A percentile compares a stretch with the other conserved stretches of the same genome.
These are phyloP conservation scores for Lasioglossum leucozonium DNA, from an alignment of 2,888 invertebrate genomes.

Conservation along the genomic window DNA sequence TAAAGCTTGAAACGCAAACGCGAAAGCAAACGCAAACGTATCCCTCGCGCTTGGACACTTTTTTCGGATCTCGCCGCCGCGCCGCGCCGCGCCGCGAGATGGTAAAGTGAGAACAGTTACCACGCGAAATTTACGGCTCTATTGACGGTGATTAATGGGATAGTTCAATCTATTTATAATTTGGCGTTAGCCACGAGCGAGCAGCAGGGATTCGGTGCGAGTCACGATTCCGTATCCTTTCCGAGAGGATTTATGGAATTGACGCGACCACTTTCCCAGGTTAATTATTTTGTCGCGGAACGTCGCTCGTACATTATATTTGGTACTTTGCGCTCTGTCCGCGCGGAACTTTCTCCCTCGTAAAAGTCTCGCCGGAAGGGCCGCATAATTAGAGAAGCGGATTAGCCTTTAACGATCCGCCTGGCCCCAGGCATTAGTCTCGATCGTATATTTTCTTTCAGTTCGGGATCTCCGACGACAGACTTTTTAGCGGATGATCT, in stretches of 20 bases:
- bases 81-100: conserved; percentile 29
- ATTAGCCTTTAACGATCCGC: conserved; percentile 35
- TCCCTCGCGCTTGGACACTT: conserved; percentile 30
- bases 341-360: conserved; percentile 20
- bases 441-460: conserved; percentile 21
- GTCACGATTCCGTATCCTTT: conserved; percentile 35
- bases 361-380: conserved; percentile 38
- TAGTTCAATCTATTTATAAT: conserved; percentile 70
- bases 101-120: conserved; percentile 68
- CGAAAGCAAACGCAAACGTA: conserved; percentile 18
- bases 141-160: conserved; percentile 69
- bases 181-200: conserved; percentile 49
- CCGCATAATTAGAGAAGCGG: conserved; percentile 40
- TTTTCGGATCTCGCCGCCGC: background rate
- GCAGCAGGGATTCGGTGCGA: conserved; percentile 12
- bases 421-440: background rate
- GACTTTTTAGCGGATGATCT: background rate
- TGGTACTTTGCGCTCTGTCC: conserved; percentile 4
- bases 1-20: background rate
- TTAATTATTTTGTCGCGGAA: conserved; percentile 56
- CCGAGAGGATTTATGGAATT: conserved; percentile 51
- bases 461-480: background rate
- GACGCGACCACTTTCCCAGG: conserved; percentile 33
- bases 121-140: conserved; percentile 68
- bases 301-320: conserved; percentile 25